Base-by-base conservation (phyloP, 2,113 vertebrate species). In the Polypterus senegalus region DNA sequence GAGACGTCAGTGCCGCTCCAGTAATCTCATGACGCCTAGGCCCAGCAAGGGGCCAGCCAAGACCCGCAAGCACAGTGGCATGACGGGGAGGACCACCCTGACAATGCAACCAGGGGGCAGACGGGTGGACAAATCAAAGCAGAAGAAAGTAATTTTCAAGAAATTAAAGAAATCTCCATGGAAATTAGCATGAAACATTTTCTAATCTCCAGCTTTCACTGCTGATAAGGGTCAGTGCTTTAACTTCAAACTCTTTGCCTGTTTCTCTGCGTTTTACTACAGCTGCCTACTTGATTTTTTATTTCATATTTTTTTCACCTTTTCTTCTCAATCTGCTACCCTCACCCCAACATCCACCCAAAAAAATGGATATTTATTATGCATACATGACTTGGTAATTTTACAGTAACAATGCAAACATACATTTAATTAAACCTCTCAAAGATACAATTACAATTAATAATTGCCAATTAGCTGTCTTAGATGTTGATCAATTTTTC, bases 81-180 rank as follows among this genome's bases (percentile, higher is more conserved):
- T 91, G 90, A 93, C 82, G 83, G 84, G 87, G 76, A 78, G 81
- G 91, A 92, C 92, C 91, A 95, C 91, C 91, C 88, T 76, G 81
- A 83, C 86, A 84, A 86, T 81, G 74, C 82, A 71, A 83, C 6
- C 68, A 86, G 87, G 86, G 88, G 85, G 75, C 77, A 68, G 81
- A 75, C 78, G 78, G 74, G 75, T 75, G 79, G 84, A 86, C 88
- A 88, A 91, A 92, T 94, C 91, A 92, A 91, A 92, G 87, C 77
- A 79, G 83, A 88, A 80, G 85, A 85, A 84, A 88, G 86, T 90
- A 88, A 91, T 93, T 92, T 92, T 91, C 78, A 77, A 89, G 85
- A 93, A 94, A 96, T 96, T 91, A 95, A 87, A 91, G 92, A 94
- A 96, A 94, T 97, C 93, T 95, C 93, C 92, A 97, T 96, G 94